A percentile compares a stretch with the other conserved stretches of the same genome.
Conservation (phyloP, 2,113 vertebrate species). For the Hypocryptadius cinnamomeus region DNA sequence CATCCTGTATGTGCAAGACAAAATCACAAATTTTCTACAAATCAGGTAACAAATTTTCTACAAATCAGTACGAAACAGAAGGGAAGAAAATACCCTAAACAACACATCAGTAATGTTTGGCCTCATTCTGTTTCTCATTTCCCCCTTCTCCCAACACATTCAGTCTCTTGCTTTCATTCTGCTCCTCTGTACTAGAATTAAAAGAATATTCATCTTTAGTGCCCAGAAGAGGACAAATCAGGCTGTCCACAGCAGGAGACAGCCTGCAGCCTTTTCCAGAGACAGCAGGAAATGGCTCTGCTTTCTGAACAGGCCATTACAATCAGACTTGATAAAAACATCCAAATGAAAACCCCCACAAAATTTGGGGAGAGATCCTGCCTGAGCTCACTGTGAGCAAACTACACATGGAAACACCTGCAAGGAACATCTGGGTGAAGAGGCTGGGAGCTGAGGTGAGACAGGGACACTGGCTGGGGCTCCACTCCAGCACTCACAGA, state of each 20-base stretch:
- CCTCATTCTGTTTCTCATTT: neutral
- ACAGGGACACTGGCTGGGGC: neutral
- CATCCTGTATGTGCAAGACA: rapidly evolving
- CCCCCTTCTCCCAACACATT: neutral
- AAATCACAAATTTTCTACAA: neutral
- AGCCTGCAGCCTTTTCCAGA: conserved; percentile 30
- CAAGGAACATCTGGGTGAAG: neutral
- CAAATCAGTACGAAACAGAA: neutral
- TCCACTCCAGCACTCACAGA: neutral
- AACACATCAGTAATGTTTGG: neutral
- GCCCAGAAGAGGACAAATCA: neutral
- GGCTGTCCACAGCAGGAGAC: neutral
- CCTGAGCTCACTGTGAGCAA: conserved; percentile 25
- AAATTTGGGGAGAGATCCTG: neutral
- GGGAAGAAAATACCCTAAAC: rapidly evolving
- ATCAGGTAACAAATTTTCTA: neutral
- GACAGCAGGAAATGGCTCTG: conserved; percentile 29
- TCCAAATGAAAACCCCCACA: neutral
- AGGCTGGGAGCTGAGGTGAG: neutral
- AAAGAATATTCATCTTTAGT: neutral
- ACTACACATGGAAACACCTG: neutral
- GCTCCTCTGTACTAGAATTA: neutral
- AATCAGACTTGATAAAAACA: conserved; percentile 45
- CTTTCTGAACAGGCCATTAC: conserved; percentile 28
- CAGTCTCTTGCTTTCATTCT: neutral